A percentile compares a stretch with the other conserved stretches of the same genome.
These are phyloP conservation scores for Chinchilla lanigera DNA, from an alignment of 2,113 vertebrate species.

Conservation along the genomic window DNA sequence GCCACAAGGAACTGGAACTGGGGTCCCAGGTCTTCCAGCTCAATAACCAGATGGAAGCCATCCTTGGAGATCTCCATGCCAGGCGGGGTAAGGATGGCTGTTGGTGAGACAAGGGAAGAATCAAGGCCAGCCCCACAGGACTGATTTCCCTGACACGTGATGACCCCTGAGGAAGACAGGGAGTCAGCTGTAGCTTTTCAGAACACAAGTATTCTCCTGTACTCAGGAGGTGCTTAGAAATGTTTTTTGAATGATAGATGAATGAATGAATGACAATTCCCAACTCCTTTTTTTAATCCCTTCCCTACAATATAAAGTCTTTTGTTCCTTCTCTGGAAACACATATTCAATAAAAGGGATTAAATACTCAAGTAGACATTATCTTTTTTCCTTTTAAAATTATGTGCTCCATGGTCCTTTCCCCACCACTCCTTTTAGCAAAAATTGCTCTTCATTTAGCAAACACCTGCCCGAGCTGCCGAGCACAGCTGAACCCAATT, in stretches of 20 bases:
- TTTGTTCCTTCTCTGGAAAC: constrained; percentile 7
- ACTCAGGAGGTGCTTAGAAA: not conserved
- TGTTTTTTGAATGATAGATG: not conserved
- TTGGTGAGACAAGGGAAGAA: constrained; percentile 67
- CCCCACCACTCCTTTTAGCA: not conserved
- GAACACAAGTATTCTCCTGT: not conserved
- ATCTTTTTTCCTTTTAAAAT: not conserved
- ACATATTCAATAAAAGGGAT: not conserved
- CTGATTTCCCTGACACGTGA: not conserved
- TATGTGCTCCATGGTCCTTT: not conserved
- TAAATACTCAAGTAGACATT: not conserved
- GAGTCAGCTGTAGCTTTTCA: not conserved
- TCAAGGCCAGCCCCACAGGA: constrained; percentile 10
- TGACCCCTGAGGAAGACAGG: not conserved
- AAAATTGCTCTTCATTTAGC: not conserved
- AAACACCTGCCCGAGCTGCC: not conserved
- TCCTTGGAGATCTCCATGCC: constrained; percentile 77
- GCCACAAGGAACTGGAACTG: constrained; percentile 82
- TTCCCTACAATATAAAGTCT: not conserved
- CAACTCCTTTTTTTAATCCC: not conserved
- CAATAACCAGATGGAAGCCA: constrained; percentile 82
- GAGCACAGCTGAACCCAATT: not conserved
- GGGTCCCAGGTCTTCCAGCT: constrained; percentile 86
- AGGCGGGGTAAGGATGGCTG: constrained; percentile 86
- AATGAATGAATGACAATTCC: not conserved